Evolutionary conservation across 1,140 invertebrate species (phyloP).

Genomic region (Chionoecetes opilio): DNA sequence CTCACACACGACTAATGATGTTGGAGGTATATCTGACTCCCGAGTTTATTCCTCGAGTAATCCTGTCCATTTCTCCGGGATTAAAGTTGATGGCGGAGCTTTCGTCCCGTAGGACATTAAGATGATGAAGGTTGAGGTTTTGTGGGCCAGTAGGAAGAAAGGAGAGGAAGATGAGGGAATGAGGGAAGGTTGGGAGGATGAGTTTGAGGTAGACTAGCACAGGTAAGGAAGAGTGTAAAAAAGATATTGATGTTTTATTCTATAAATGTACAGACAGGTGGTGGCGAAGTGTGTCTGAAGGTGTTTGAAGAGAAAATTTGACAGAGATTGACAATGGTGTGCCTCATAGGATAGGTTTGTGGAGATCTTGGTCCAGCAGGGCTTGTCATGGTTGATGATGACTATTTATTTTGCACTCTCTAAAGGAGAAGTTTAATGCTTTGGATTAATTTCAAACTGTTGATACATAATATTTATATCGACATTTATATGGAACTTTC

Average conservation of each 20-base stretch:
- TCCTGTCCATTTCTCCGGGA: constrained; percentile 52
- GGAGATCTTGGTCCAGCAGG: no score
- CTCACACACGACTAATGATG: constrained; percentile 59
- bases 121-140: constrained; percentile 32
- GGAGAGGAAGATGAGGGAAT: not conserved
- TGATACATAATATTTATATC: no score
- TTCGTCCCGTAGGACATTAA: constrained; percentile 48
- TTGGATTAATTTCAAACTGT: no score
- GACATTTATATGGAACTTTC: no score
- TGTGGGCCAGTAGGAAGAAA: constrained; percentile 24
- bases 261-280: no score
- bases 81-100: constrained; percentile 65
- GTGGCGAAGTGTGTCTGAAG: no score
- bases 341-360: no score
- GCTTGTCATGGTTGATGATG: no score
- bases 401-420: no score
- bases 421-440: no score
- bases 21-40: constrained; percentile 41
- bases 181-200: not conserved
- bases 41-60: constrained; percentile 47
- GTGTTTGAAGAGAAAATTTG: no score
- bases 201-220: not conserved
- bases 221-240: not conserved
- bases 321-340: no score
- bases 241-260: not conserved